Percentiles rank a stretch among this genome's conserved stretches.
phyloP scores from a whole-genome alignment of 1,140 invertebrate genomes.

The Halesus radiatus region DNA sequence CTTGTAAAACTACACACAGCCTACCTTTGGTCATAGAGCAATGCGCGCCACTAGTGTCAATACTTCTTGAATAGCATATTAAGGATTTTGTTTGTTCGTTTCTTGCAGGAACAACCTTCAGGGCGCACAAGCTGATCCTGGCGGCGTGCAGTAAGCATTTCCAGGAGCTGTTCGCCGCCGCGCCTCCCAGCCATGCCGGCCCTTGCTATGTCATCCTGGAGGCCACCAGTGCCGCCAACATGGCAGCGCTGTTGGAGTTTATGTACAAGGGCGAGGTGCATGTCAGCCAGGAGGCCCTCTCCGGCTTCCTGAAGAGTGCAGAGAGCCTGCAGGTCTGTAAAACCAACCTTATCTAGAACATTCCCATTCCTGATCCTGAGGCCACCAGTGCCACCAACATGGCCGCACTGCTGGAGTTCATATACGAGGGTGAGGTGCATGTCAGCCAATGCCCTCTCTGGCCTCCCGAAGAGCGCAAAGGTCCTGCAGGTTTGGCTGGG shows the following conservation, averaged over 20 bases:
- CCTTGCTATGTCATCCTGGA: conserved; percentile 89
- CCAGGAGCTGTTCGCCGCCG: conserved; percentile 91
- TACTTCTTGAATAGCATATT: too few species aligned
- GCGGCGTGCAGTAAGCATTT: conserved; percentile 95
- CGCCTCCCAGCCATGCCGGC: conserved; percentile 84
- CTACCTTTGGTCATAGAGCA: too few species aligned
- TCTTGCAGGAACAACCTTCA: conserved; percentile 89
- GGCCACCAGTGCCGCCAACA: conserved; percentile 88
- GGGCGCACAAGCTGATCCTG: conserved; percentile 91
- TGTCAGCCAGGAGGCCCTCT: conserved; percentile 89
- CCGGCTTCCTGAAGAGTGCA: conserved; percentile 90
- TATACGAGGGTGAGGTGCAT: too few species aligned
- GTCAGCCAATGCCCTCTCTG: too few species aligned
- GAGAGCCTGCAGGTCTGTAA: conserved; percentile 84
- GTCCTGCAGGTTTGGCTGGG: too few species aligned
- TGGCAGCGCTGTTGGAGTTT: conserved; percentile 91
- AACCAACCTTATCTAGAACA: too few species aligned
- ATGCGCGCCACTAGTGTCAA: too few species aligned
- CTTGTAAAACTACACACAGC: too few species aligned
- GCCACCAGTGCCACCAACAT: too few species aligned
- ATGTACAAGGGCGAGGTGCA: conserved; percentile 95
- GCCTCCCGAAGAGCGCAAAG: too few species aligned
- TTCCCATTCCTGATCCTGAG: too few species aligned
- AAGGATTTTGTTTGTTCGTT: conserved; percentile 59
- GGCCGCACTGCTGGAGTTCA: too few species aligned